These are phyloP conservation scores for Drosophila repleta DNA, from an alignment of 1,140 invertebrate species.

Conservation along the genomic window DNA sequence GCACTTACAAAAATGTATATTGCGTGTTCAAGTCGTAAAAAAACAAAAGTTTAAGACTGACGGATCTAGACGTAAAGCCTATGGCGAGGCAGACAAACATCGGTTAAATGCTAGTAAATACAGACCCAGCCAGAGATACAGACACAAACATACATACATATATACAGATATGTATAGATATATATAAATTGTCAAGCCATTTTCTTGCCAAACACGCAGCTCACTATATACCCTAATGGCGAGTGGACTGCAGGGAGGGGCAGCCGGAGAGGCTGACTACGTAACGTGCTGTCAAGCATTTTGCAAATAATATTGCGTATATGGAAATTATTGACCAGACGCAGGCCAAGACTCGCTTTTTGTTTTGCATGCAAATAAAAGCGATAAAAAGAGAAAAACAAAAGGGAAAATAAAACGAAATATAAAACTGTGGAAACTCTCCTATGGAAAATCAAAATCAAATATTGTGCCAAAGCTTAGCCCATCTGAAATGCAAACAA, in stretches of 20 bases:
- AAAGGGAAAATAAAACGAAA: not conserved
- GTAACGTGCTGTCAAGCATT: constrained; percentile 62
- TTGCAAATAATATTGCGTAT: constrained; percentile 72
- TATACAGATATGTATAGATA: not conserved
- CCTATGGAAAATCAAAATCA: constrained; percentile 27
- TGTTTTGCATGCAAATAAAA: constrained; percentile 40
- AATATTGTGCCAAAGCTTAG: not conserved
- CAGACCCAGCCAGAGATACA: not conserved
- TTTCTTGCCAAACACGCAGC: constrained; percentile 41
- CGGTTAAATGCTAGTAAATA: constrained; percentile 27
- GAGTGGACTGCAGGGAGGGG: not conserved
- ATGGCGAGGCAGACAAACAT: constrained; percentile 19
- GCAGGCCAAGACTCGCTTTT: constrained; percentile 10
- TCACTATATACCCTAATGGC: not conserved
- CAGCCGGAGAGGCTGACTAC: constrained; percentile 26
- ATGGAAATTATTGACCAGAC: constrained; percentile 62
- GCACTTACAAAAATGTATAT: constrained; percentile 59
- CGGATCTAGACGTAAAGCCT: constrained; percentile 11
- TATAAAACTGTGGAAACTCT: constrained; percentile 15
- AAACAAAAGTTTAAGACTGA: constrained; percentile 9
- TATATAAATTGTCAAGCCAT: constrained; percentile 26
- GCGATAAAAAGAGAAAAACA: not conserved
- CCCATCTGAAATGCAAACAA: constrained; percentile 8
- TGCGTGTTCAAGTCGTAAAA: constrained; percentile 64
- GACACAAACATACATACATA: not conserved